Conservation (phyloP, 2,113 vertebrate genomes). For the Poeciliopsis prolifica region DNA sequence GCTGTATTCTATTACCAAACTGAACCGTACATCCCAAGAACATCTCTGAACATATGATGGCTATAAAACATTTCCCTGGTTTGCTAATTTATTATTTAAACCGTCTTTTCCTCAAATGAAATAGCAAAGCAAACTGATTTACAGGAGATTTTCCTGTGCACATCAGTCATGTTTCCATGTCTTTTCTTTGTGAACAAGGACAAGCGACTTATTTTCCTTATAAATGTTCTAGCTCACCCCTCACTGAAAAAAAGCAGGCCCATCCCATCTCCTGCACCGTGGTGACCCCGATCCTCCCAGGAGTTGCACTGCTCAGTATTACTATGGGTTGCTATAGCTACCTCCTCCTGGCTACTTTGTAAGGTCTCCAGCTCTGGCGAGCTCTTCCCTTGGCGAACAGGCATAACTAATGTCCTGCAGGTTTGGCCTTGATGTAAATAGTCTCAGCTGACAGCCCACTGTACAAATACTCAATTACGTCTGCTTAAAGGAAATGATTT, state of each 20-base stretch:
- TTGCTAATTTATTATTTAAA: slow-evolving; percentile 71
- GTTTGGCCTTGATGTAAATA: slow-evolving; percentile 91
- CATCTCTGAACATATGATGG: slow-evolving; percentile 69
- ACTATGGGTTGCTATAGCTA: slow-evolving; percentile 88
- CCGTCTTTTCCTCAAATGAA: slow-evolving; percentile 54
- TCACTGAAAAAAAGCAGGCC: slow-evolving; percentile 40
- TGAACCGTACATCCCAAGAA: slow-evolving; percentile 55
- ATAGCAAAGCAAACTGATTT: slow-evolving; percentile 73
- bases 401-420: slow-evolving; percentile 92
- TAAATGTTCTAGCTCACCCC: slow-evolving; percentile 31
- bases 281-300: slow-evolving; percentile 55
- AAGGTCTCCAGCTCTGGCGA: slow-evolving; percentile 88
- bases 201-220: slow-evolving; percentile 51
- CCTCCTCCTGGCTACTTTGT: slow-evolving; percentile 87
- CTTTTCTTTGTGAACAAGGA: slow-evolving; percentile 50
- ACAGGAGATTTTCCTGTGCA: slow-evolving; percentile 63
- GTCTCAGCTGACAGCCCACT: slow-evolving; percentile 91
- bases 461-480: slow-evolving; percentile 96
- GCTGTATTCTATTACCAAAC: slow-evolving; percentile 24
- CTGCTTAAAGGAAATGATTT: slow-evolving; percentile 98
- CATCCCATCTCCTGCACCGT: slow-evolving; percentile 44
- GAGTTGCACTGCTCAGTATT: slow-evolving; percentile 71
- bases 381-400: slow-evolving; percentile 84
- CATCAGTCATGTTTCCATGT: slow-evolving; percentile 53
- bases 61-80: slow-evolving; percentile 67